These are phyloP conservation scores for Tetragnatha montana DNA, from an alignment of 2,888 invertebrate species.

Conservation along the genomic window DNA sequence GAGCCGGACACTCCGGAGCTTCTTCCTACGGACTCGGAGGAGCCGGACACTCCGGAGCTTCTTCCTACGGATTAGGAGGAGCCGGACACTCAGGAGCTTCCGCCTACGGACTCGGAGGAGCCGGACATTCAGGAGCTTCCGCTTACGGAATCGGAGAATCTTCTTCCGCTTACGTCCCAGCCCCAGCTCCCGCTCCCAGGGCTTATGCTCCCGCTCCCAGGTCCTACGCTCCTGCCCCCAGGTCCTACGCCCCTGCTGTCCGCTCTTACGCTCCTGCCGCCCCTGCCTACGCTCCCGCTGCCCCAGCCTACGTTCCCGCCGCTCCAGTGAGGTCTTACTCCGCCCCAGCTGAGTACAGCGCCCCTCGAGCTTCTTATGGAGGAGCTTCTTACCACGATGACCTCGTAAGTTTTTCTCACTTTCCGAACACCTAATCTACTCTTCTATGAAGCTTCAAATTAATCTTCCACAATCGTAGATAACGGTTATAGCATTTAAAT, in stretches of 20 bases:
- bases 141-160: background rate
- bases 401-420: slow-evolving; percentile 33
- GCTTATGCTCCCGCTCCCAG: too few species aligned
- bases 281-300: slow-evolving; percentile 5
- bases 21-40: background rate
- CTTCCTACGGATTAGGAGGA: background rate
- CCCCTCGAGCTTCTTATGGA: slow-evolving; percentile 30
- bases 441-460: too few species aligned
- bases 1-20: background rate
- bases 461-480: too few species aligned
- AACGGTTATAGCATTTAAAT: too few species aligned
- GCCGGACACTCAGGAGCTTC: background rate
- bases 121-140: background rate
- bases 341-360: slow-evolving; percentile 41
- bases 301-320: background rate
- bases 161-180: background rate
- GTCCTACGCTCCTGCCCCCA: background rate
- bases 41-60: background rate
- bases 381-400: slow-evolving; percentile 34
- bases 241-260: background rate
- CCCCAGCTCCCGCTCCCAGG: background rate
- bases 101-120: background rate
- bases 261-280: slow-evolving; percentile 2
- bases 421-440: background rate
- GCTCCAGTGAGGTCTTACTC: slow-evolving; percentile 28